A percentile compares a stretch with the other conserved stretches of the same genome.
Conservation (phyloP, 2,113 vertebrate species). For the Terrapene triunguis region DNA sequence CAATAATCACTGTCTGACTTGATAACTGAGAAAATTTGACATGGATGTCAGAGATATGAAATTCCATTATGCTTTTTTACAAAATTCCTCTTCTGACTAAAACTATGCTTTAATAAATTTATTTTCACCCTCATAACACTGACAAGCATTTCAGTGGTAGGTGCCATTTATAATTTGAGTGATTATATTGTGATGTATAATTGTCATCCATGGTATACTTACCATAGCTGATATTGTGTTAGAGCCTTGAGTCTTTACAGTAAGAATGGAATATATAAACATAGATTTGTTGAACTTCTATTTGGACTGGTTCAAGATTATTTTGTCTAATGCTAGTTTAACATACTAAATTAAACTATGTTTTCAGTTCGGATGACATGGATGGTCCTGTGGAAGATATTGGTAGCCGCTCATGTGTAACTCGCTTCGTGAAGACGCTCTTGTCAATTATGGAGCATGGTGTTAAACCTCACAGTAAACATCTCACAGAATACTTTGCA, state of each 20-base stretch:
- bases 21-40: neutral
- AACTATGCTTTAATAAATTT: neutral
- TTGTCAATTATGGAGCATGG: slow-evolving; percentile 99
- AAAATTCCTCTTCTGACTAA: neutral
- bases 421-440: slow-evolving; percentile 96
- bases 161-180: neutral
- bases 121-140: neutral
- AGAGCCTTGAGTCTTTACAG: neutral
- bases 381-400: slow-evolving; percentile 98
- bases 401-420: slow-evolving; percentile 96
- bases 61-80: neutral
- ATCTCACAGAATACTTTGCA: slow-evolving; percentile 98
- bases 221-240: too few relatives aligned
- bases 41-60: neutral
- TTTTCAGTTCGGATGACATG: slow-evolving; percentile 95
- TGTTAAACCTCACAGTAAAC: slow-evolving; percentile 98
- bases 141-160: rapidly evolving
- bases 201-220: rapidly evolving
- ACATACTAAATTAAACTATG: neutral
- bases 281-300: neutral
- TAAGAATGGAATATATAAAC: neutral
- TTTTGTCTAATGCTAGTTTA: neutral
- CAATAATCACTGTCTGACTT: rapidly evolving
- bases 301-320: neutral
- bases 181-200: neutral